Base-by-base conservation (phyloP, 2,113 vertebrate genomes). In the Sylvietta virens region DNA sequence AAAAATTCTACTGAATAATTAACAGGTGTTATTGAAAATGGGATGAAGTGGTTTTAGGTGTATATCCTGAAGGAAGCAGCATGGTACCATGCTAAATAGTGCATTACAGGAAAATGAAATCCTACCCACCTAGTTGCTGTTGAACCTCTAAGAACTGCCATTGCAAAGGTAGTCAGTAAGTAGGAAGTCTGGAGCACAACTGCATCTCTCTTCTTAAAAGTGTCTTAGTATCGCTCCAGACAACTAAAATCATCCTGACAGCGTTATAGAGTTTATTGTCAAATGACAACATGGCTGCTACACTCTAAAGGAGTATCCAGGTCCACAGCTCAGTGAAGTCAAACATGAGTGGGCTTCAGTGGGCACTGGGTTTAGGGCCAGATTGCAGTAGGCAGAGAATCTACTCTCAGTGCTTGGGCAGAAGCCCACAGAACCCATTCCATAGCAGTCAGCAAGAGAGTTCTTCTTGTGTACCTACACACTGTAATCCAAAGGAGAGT, bases 11-110 rank as follows among this genome's bases (percentile, higher is more conserved):
- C 47, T 0, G 1, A 88, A 86, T 88, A 95, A 86, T 93, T 92
- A 83, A 70, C 80, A 90, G 79, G 37, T 93, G 67, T 70, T 79
- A 71, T 11, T 78, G 82, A 94, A 88, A 90, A 78, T 44, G 20
- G 13, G 50, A 62, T 88, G 73, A 78, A 65, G 50, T 78, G 64
- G 40, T 82, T 91, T 94, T 81, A 93, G 53, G 39, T 30, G 50
- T 74, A 74, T 86, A 81, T 85, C 92, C 82, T 95, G 76, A 84
- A 92, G 71, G 72, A 92, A 92, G 69, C 56, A 86, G 7, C 24
- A 40, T 56, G 39, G 44, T 71, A 72, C 62, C 48, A 73, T 27
- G 61, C 45, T 74, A 81, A 93, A 86, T 44, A 87, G 76, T 90
- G 67, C 86, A 88, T 83, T 86, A 92, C n/a, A 74, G 27, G 57